Evolutionary conservation across 2,113 vertebrate genomes (phyloP), one percentile per base, ranked within the genome.

Genomic region (Crypturellus undulatus): DNA sequence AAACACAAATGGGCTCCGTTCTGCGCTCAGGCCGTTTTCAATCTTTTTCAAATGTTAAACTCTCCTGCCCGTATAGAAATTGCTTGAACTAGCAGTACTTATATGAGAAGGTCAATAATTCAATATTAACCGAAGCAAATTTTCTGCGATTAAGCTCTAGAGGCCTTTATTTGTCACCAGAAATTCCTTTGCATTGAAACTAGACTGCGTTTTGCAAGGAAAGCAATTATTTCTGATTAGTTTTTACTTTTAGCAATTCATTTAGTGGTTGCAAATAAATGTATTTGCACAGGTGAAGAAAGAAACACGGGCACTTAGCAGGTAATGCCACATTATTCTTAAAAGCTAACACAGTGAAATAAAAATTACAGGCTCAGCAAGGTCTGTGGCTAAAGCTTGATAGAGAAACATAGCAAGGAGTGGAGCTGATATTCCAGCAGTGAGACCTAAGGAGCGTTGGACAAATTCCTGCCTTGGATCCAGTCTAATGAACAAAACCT

Each of bases 351-450:
- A 38, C 20, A 87, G 56, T 0, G 0, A 26, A 65, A 81, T 71
- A 20, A 47, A 78, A 88, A 71, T 16, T 47, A 28, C 0, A 17
- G 5, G 18, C 15, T 75, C 21, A 68, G 13, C 24, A 16, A 4
- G 12, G 59, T 11, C 32, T 47, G 26, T 38, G 79, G 2, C 21
- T 42, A 13, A 65, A 77, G 42, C 19, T 69, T 38, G 38, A 28
- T 13, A 7, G 34, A 76, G 67, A 54, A 17, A n/a, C 20, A 14
- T 0, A 1, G 20, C 60, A 8, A 26, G 0, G 0, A 87, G 76
- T 62, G 56, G 73, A 78, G 8, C 7, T 2, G 20, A 7, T 82
- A 21, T 10, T 17, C 12, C 0, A 2, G 3, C 43, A 40, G 42
- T 42, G 25, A 80, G 59, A 40, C 32, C 25, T 45, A 1, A 24